A percentile compares a stretch with the other conserved stretches of the same genome.
These are phyloP conservation scores for Carettochelys insculpta DNA, from an alignment of 2,113 vertebrate genomes.

Conservation along the genomic window DNA sequence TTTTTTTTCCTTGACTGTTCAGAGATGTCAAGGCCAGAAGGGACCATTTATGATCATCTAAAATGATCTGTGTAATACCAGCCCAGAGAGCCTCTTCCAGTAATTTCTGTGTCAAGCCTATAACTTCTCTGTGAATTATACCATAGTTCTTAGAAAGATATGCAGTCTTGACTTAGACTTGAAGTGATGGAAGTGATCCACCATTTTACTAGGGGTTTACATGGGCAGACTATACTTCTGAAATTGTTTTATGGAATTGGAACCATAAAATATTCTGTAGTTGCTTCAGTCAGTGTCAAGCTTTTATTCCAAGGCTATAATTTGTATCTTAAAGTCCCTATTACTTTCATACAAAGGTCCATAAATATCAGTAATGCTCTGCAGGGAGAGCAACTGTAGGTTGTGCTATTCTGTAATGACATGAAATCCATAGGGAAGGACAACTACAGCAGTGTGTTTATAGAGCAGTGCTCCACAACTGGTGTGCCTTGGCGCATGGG, in stretches of 20 bases:
- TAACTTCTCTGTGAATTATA: background rate
- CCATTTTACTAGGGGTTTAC: background rate
- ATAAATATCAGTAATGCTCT: background rate
- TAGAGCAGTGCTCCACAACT: background rate
- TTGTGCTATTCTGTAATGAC: background rate
- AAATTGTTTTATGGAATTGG: background rate
- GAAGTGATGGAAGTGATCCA: too few species aligned
- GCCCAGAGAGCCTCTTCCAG: rapidly evolving
- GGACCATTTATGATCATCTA: background rate
- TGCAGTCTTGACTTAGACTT: background rate
- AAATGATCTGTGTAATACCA: rapidly evolving
- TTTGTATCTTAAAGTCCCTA: background rate
- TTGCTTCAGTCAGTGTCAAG: background rate
- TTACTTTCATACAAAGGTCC: background rate
- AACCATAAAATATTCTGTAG: background rate
- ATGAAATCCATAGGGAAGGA: background rate
- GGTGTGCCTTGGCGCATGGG: too few species aligned
- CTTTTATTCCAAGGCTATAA: background rate
- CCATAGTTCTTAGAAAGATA: background rate
- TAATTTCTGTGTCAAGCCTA: background rate
- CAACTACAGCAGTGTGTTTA: background rate
- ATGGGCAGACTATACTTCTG: background rate
- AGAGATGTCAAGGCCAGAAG: background rate
- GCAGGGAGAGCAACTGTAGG: too few species aligned
- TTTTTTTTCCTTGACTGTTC: background rate